phyloP scores from a whole-genome alignment of 2,113 vertebrate genomes.

The Melospiza melodia region DNA sequence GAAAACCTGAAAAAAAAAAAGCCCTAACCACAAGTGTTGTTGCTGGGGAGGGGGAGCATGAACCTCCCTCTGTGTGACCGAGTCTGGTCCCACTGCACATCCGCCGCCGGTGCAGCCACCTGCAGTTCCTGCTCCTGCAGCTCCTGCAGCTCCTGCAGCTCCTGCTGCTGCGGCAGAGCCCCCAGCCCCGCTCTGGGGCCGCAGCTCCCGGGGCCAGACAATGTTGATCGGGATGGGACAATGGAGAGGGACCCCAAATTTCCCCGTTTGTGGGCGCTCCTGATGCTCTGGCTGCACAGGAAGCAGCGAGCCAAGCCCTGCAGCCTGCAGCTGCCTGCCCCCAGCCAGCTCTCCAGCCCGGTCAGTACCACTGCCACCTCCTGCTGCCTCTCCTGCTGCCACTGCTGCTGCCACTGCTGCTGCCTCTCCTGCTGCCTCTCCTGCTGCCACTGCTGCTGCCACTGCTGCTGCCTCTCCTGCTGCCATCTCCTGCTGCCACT shows the following conservation, averaged over 20 bases:
- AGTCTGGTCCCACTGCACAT: not conserved
- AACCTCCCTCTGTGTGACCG: not conserved
- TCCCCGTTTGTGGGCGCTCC: slow-evolving; percentile 71
- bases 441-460: too few relatives aligned
- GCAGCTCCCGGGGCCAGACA: not conserved
- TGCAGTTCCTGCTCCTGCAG: not conserved
- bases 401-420: too few relatives aligned
- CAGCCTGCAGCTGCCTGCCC: slow-evolving; percentile 58
- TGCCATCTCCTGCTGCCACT: too few relatives aligned
- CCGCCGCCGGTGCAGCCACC: not conserved
- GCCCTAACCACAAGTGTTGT: not conserved
- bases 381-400: not conserved
- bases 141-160: slow-evolving; percentile 18
- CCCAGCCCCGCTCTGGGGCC: not conserved
- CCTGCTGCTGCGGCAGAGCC: not conserved
- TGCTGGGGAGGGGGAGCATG: not conserved
- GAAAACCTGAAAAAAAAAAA: not conserved
- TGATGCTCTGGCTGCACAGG: slow-evolving; percentile 75
- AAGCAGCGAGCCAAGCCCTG: slow-evolving; percentile 73
- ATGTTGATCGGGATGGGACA: slow-evolving; percentile 38
- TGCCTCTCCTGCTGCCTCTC: too few relatives aligned
- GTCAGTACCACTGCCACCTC: slow-evolving; percentile 61
- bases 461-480: slow-evolving; percentile 16
- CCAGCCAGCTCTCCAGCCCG: slow-evolving; percentile 57
- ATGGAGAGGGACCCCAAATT: slow-evolving; percentile 78